Base-by-base conservation (phyloP, 2,113 vertebrate genomes). In the Pachypanchax playfairii region DNA sequence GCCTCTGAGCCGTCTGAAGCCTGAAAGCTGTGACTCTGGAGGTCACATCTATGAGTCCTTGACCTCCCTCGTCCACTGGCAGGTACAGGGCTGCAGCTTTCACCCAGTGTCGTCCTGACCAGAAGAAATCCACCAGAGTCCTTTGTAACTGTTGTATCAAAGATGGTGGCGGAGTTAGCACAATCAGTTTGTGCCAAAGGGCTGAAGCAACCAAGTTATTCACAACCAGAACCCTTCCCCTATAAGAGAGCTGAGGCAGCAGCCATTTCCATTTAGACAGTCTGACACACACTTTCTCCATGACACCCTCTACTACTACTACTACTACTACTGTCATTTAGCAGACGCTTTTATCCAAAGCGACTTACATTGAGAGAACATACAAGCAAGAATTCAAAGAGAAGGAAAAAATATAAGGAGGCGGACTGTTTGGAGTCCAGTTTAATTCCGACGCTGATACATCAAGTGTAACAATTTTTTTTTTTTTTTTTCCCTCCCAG, bases 251-350 rank as follows among this genome's bases (percentile, higher is more conserved):
- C 15, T 50, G 33, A 2, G 41, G 55, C 6, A 43, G 28, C 21
- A 60, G 9, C 31, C 31, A 48, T 35, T 59, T 35, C 29, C 56
- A 59, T 59, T 59, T 31, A 59, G 42, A 47, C 29, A 59, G 33
- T 15, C 13, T 4, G 4, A 15, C 42, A 6, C 25, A 20, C 0
- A 47, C 8, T 3, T 47, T 59, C 0, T 12, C 42, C 41, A 7
- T 1, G 20, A 48, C 43, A 13, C 28, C 21, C 31, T 48, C 43
- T n/a, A n/a, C n/a, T n/a, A n/a, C n/a, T n/a, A n/a, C n/a, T n/a
- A n/a, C n/a, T n/a, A n/a, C 15, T 31, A 60, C 20, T 48, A 36
- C 8, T 36, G 13, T 4, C 7, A 22, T 11, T 44, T 12, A 31
- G 36, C n/a, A n/a, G n/a, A n/a, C n/a, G n/a, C n/a, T n/a, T n/a